A percentile compares a stretch with the other conserved stretches of the same genome.
phyloP scores from a whole-genome alignment of 2,113 vertebrate genomes.

The Ceuthmochares aereus region DNA sequence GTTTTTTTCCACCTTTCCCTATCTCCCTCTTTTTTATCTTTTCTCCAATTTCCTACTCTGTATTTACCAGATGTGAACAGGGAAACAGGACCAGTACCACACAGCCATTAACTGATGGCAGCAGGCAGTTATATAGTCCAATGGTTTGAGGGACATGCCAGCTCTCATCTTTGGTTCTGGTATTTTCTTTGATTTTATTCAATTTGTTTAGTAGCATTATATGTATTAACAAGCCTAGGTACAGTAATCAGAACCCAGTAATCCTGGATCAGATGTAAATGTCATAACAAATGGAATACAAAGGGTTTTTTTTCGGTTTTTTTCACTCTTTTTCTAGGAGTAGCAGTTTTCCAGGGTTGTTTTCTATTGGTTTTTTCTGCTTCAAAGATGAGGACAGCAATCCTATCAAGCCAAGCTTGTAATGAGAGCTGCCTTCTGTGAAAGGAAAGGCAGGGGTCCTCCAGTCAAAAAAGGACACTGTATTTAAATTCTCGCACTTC shows the following conservation, averaged over 20 bases:
- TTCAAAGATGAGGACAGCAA: not conserved
- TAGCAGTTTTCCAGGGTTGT: not conserved
- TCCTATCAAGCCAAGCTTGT: not conserved
- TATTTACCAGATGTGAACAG: not conserved
- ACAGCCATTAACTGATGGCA: not conserved
- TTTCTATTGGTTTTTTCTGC: not conserved
- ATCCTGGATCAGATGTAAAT: not conserved
- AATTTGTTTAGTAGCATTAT: not conserved
- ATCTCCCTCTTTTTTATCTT: not conserved
- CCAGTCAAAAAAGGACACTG: not conserved
- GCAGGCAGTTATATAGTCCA: not conserved
- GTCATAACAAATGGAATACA: not conserved
- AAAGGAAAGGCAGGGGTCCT: not conserved
- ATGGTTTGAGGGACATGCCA: rapidly evolving
- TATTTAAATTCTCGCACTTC: not conserved
- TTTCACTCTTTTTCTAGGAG: not conserved
- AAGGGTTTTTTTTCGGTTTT: not conserved
- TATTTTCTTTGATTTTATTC: not conserved
- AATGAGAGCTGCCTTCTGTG: not conserved
- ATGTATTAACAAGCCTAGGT: not conserved
- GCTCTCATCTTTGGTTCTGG: not conserved
- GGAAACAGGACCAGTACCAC: not conserved
- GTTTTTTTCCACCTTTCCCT: not conserved
- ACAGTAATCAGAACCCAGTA: not conserved
- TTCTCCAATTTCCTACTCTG: not conserved